Evolutionary conservation across 2,888 invertebrate species (phyloP).

Genomic region (Spodoptera littoralis): DNA sequence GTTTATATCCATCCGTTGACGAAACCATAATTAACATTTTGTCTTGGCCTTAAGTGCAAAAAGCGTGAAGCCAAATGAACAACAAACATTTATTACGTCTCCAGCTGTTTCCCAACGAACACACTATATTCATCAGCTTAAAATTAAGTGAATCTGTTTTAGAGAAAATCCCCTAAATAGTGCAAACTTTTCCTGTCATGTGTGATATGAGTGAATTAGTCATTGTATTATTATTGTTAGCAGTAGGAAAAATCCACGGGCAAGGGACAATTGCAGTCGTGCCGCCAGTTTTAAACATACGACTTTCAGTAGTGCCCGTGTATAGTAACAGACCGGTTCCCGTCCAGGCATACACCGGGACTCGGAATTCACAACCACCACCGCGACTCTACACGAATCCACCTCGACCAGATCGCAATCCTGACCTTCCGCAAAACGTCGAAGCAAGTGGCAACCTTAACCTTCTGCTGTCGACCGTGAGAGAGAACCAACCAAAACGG

Average conservation of each 20-base stretch:
- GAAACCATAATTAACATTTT: slow-evolving; percentile 50
- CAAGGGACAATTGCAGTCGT: slow-evolving; percentile 60
- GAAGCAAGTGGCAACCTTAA: slow-evolving; percentile 40
- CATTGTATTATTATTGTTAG: slow-evolving; percentile 62
- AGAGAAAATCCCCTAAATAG: slow-evolving; percentile 5
- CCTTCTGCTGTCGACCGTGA: slow-evolving; percentile 49
- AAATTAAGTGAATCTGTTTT: slow-evolving; percentile 34
- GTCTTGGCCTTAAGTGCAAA: slow-evolving; percentile 75
- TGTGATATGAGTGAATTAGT: slow-evolving; percentile 68
- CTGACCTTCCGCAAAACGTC: slow-evolving; percentile 27
- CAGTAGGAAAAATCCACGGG: slow-evolving; percentile 64
- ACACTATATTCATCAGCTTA: slow-evolving; percentile 56
- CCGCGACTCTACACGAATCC: slow-evolving; percentile 47
- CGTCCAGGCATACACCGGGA: slow-evolving; percentile 32
- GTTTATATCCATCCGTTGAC: slow-evolving; percentile 15
- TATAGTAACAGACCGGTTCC: slow-evolving; percentile 45
- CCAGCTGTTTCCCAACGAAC: slow-evolving; percentile 70
- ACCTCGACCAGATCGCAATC: slow-evolving; percentile 29
- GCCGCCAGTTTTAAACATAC: slow-evolving; percentile 52
- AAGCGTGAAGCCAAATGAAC: slow-evolving; percentile 69
- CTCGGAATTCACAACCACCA: slow-evolving; percentile 33
- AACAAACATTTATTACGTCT: slow-evolving; percentile 71
- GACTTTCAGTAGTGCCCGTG: slow-evolving; percentile 32
- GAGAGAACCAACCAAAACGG: slow-evolving; percentile 48
- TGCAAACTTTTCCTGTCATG: slow-evolving; percentile 60